These are phyloP conservation scores for Clarias gariepinus DNA, from an alignment of 2,113 vertebrate species.

Conservation along the genomic window DNA sequence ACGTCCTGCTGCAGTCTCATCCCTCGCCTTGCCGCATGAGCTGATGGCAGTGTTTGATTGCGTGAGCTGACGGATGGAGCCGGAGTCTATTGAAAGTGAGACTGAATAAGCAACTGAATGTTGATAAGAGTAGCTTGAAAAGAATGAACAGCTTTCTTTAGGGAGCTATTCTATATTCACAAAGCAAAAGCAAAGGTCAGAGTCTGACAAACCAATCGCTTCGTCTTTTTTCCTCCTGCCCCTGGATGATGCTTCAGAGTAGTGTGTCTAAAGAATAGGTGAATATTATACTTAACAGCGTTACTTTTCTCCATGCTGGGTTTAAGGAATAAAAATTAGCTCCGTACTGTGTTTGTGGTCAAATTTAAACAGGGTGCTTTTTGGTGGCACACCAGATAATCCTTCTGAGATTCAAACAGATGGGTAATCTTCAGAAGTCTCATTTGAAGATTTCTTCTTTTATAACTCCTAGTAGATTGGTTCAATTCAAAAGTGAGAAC, in stretches of 20 bases:
- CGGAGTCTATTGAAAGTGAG: slow-evolving; percentile 40
- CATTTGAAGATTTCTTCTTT: background rate
- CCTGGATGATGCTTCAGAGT: slow-evolving; percentile 4
- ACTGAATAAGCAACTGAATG: slow-evolving; percentile 35
- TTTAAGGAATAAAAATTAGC: slow-evolving; percentile 16
- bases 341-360: background rate
- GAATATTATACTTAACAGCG: background rate
- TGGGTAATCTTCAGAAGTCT: slow-evolving; percentile 10
- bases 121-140: slow-evolving; percentile 46
- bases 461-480: background rate
- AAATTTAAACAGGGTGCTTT: background rate
- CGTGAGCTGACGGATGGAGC: background rate
- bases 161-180: slow-evolving; percentile 48
- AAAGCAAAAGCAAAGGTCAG: slow-evolving; percentile 53
- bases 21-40: background rate
- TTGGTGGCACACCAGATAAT: background rate
- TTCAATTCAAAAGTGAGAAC: background rate
- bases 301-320: background rate
- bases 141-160: slow-evolving; percentile 39
- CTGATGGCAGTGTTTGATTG: slow-evolving; percentile 2
- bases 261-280: background rate
- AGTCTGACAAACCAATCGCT: slow-evolving; percentile 40
- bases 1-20: slow-evolving; percentile 9
- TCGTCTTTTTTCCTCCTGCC: slow-evolving; percentile 5
- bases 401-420: slow-evolving; percentile 2